These are phyloP conservation scores for Peromyscus melanophrys DNA, from an alignment of 2,797 vertebrate species.

Conservation along the genomic window DNA sequence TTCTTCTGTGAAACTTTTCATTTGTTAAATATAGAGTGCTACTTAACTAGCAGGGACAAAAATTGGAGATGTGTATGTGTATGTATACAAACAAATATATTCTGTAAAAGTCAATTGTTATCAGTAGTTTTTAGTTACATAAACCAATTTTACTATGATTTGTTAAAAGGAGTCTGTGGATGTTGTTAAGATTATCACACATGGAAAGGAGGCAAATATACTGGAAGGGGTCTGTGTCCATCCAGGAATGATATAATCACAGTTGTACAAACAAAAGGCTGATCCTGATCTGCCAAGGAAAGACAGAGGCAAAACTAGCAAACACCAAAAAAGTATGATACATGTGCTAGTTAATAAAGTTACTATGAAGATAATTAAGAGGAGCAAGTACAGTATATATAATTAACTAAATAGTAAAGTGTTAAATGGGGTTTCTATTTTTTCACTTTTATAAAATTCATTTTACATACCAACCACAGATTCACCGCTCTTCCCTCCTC, in stretches of 20 bases:
- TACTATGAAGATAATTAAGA: neutral
- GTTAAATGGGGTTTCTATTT: too few relatives aligned
- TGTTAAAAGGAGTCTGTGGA: neutral
- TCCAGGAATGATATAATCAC: conserved; percentile 51
- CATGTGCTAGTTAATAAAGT: neutral
- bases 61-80: neutral
- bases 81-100: neutral
- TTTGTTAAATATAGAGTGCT: neutral
- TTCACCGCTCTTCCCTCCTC: too few relatives aligned
- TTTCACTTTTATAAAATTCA: too few relatives aligned
- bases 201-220: neutral
- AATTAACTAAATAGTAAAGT: too few relatives aligned
- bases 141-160: neutral
- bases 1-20: neutral
- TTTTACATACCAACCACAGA: too few relatives aligned
- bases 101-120: neutral
- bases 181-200: neutral
- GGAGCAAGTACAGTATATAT: neutral
- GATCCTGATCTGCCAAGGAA: conserved; percentile 54
- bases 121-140: neutral
- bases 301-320: conserved; percentile 50
- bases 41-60: neutral
- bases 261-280: conserved; percentile 33
- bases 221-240: neutral
- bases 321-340: neutral